Evolutionary conservation across 2,888 invertebrate species (phyloP), one percentile per base, ranked within the genome.

Genomic region (Timandra comae): DNA sequence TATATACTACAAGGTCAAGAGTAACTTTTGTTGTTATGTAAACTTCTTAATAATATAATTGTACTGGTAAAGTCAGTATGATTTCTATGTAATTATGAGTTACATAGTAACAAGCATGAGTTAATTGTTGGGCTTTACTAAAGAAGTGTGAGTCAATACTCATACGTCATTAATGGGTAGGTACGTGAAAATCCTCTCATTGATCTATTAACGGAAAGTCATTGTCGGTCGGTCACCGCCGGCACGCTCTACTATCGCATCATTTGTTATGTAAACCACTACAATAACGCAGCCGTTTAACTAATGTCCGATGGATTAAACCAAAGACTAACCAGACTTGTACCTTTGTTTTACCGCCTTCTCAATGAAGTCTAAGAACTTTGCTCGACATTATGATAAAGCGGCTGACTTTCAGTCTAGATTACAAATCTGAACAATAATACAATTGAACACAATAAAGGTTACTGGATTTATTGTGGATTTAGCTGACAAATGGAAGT

Each of bases 261-360:
- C 63, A 68, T 74, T 76, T 75, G 71, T 76, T 73, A 73, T 70
- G 65, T 72, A 71, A 76, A 76, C 63, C 51, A 50, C 56, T 6
- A 74, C 69, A 71, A 76, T 67, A 60, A 55, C 38, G 56, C 52
- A 57, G 59, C 62, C 58, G 53, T 59, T 59, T 54, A 61, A 50
- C 59, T 67, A 56, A 60, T 56, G 66, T 58, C 63, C 61, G 48
- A 30, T 33, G 22, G 31, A 45, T 28, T 24, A 41, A 35, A 41
- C 32, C 36, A 41, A 24, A 31, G 50, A 56, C 47, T 52, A 65
- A 60, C 63, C 64, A 28, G 33, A 39, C 38, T 33, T 25, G 21
- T 13, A 32, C 42, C 33, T 38, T 47, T 43, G 43, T 45, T 30
- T 48, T 40, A 34, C 11, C 11, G 19, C 16, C 30, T 30, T 27